phyloP scores from a whole-genome alignment of 2,113 vertebrate species.

The Diadophis punctatus region DNA sequence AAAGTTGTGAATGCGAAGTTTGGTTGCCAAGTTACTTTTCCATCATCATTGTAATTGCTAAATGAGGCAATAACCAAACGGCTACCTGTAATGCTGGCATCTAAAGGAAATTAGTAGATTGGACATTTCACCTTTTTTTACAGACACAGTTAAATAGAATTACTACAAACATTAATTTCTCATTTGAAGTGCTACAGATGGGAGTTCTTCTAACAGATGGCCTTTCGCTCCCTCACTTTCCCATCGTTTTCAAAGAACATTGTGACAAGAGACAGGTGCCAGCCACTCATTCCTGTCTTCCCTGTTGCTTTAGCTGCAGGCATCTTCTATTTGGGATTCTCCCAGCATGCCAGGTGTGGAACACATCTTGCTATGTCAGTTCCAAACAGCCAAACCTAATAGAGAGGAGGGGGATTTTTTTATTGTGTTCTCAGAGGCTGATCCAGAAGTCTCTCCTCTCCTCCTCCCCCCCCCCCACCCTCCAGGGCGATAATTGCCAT shows the following conservation, averaged over 20 bases:
- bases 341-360: slow-evolving; percentile 1
- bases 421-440: background rate
- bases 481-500: background rate
- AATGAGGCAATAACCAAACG: background rate
- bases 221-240: background rate
- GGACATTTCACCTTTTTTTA: slow-evolving; percentile 19
- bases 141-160: slow-evolving; percentile 36
- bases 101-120: slow-evolving; percentile 29
- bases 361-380: background rate
- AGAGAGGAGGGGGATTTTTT: background rate
- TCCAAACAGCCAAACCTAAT: background rate
- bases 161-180: slow-evolving; percentile 36
- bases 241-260: background rate
- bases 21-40: background rate
- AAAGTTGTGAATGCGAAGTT: background rate
- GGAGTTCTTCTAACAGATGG: slow-evolving; percentile 47
- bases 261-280: slow-evolving; percentile 31
- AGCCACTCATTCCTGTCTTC: background rate
- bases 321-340: slow-evolving; percentile 2
- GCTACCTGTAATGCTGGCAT: slow-evolving; percentile 18
- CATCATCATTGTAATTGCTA: background rate
- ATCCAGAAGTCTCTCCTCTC: background rate
- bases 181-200: slow-evolving; percentile 40
- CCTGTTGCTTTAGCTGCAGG: background rate
- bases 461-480: background rate